Conservation (phyloP, 2,888 invertebrate species). For the Tinea semifulvella region DNA sequence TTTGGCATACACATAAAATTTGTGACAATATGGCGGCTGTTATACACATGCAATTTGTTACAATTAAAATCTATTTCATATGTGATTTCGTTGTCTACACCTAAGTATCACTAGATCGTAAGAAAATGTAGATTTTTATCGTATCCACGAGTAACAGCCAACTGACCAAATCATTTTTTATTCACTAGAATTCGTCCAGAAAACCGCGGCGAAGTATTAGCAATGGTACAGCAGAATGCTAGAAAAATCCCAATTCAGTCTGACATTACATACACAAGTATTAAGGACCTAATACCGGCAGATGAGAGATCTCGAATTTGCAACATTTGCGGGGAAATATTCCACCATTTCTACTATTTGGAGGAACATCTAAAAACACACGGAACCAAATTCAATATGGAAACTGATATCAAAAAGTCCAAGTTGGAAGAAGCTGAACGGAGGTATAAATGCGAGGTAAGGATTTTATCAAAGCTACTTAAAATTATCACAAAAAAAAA, state of each 20-base stretch:
- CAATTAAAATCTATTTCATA: no score
- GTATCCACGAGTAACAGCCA: no score
- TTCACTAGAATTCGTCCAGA: conserved; percentile 43
- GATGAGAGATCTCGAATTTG: conserved; percentile 49
- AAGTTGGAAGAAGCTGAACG: conserved; percentile 36
- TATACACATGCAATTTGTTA: no score
- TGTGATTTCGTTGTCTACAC: no score
- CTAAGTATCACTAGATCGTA: no score
- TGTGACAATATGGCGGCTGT: no score
- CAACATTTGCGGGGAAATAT: conserved; percentile 54
- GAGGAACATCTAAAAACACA: conserved; percentile 55
- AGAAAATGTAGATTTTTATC: no score
- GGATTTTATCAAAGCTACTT: background rate
- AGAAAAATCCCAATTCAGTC: conserved; percentile 40
- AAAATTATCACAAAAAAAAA: no score
- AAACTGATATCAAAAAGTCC: conserved; percentile 20
- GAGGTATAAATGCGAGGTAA: conserved; percentile 41
- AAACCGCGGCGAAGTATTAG: conserved; percentile 46
- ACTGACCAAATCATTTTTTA: no score
- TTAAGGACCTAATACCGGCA: conserved; percentile 25
- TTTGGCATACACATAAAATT: no score
- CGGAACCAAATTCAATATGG: conserved; percentile 35
- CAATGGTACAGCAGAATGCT: conserved; percentile 56
- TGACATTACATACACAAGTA: conserved; percentile 18
- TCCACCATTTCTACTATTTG: conserved; percentile 53